These are phyloP conservation scores for Amphibalanus amphitrite DNA, from an alignment of 1,140 invertebrate species.

Conservation along the genomic window DNA sequence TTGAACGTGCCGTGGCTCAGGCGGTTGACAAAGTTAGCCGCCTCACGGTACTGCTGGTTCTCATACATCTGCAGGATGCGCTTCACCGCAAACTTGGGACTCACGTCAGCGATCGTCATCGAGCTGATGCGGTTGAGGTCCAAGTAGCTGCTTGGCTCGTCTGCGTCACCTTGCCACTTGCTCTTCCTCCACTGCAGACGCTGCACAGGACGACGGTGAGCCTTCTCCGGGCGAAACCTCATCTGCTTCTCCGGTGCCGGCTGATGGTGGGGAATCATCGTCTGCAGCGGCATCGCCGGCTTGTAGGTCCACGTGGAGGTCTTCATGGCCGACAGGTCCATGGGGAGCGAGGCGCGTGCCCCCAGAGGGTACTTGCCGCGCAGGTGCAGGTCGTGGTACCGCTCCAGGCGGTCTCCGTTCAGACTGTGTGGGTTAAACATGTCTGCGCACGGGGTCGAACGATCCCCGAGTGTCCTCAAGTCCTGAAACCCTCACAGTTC, in stretches of 20 bases:
- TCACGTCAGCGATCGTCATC: conserved; percentile 41
- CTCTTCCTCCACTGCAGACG: conserved; percentile 17
- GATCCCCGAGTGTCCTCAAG: too few species aligned
- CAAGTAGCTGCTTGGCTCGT: conserved; percentile 11
- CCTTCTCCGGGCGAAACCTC: conserved; percentile 14
- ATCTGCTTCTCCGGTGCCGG: conserved; percentile 13
- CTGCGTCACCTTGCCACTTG: conserved; percentile 15
- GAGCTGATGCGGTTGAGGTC: conserved; percentile 27
- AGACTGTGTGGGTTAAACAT: too few species aligned
- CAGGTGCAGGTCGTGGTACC: conserved; percentile 8
- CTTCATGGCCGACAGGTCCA: conserved; percentile 17
- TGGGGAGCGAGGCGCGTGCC: conserved; percentile 12
- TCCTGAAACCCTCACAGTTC: too few species aligned
- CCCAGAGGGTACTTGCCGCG: conserved; percentile 6
- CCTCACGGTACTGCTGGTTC: conserved; percentile 56
- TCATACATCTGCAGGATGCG: conserved; percentile 51
- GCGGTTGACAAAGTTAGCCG: conserved; percentile 54
- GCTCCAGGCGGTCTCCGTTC: neutral
- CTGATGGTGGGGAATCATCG: conserved; percentile 2
- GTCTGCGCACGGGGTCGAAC: too few species aligned
- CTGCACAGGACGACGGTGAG: conserved; percentile 13
- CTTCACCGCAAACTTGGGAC: conserved; percentile 50
- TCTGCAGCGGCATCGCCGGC: conserved; percentile 8
- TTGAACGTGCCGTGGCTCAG: conserved; percentile 52
- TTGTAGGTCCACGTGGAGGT: conserved; percentile 20